Conservation (phyloP, 2,888 invertebrate genomes). For the Didymodactylos carnosus region DNA sequence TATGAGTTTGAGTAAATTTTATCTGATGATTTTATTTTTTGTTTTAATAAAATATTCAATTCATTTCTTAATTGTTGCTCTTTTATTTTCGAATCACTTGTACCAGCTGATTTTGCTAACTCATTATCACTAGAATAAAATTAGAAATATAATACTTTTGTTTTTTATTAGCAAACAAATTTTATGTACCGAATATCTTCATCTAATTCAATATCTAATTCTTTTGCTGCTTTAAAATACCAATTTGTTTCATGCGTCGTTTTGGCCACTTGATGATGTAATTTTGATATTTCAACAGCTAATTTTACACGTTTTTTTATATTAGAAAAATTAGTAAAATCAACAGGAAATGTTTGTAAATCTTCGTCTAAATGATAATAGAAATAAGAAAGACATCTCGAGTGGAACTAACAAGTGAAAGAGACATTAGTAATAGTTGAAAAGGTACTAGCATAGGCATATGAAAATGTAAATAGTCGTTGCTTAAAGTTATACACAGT, state of each 20-base stretch:
- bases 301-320: constrained; percentile 52
- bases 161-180: background rate
- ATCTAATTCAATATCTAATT: constrained; percentile 62
- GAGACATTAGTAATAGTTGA: too few species aligned
- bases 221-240: constrained; percentile 62
- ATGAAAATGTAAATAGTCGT: too few species aligned
- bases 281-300: constrained; percentile 57
- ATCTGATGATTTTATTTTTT: background rate
- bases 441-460: too few species aligned
- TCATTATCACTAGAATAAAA: background rate
- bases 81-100: background rate
- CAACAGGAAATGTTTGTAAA: constrained; percentile 61
- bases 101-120: background rate
- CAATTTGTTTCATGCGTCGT: constrained; percentile 45
- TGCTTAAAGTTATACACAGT: too few species aligned
- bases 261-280: constrained; percentile 46
- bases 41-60: background rate
- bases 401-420: too few species aligned
- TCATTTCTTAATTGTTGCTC: background rate
- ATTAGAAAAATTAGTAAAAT: constrained; percentile 42
- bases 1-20: background rate
- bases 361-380: constrained; percentile 47
- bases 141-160: background rate
- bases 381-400: constrained; percentile 12
- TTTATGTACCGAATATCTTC: constrained; percentile 32